Conservation (phyloP, 1,140 invertebrate genomes). For the Vanessa atalanta region DNA sequence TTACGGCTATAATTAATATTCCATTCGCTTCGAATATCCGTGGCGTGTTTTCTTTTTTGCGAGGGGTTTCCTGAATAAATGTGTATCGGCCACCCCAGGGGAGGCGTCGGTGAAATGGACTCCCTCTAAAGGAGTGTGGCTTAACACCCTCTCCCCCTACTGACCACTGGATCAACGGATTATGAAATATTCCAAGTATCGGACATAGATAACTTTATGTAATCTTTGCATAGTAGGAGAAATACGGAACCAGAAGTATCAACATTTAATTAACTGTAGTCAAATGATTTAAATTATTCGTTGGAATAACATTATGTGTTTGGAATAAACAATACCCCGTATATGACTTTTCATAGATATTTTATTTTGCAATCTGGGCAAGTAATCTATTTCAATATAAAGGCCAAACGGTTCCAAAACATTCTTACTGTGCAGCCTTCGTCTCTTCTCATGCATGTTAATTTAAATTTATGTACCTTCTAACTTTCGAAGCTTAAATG, state of each 20-base stretch:
- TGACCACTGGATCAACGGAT: conserved; percentile 69
- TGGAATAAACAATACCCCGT: too few species aligned
- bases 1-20: conserved; percentile 68
- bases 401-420: too few species aligned
- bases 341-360: too few species aligned
- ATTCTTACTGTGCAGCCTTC: too few species aligned
- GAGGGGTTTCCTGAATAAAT: conserved; percentile 60
- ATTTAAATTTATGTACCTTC: too few species aligned
- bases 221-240: background rate
- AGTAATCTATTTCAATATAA: too few species aligned
- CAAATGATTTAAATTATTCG: too few species aligned
- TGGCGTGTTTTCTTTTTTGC: conserved; percentile 45
- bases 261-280: background rate
- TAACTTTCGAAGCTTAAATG: too few species aligned
- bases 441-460: too few species aligned
- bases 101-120: conserved; percentile 52
- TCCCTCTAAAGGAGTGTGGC: conserved; percentile 43
- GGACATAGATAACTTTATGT: background rate
- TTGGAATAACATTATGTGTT: too few species aligned
- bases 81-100: conserved; percentile 46
- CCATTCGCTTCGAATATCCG: conserved; percentile 57
- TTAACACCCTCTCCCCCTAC: conserved; percentile 37
- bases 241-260: too few species aligned
- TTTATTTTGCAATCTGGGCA: too few species aligned
- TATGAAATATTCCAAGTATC: conserved; percentile 60